phyloP scores from a whole-genome alignment of 2,113 vertebrate genomes.

The Peromyscus maniculatus region DNA sequence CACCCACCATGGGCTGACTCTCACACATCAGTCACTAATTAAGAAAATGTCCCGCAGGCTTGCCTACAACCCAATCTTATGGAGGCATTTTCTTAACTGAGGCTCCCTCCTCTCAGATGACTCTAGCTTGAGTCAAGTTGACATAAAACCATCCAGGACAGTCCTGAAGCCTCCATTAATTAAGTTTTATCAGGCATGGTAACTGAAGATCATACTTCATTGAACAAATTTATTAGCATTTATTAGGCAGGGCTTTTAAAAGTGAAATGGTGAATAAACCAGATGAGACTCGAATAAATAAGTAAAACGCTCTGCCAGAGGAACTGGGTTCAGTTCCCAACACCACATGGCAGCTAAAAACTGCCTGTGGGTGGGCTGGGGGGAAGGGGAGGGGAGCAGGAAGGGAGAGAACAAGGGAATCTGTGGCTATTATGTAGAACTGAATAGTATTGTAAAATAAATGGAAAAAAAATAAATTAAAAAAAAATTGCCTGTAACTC shows the following conservation, averaged over 20 bases:
- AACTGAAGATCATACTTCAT: conserved; percentile 20
- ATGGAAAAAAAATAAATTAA: no score
- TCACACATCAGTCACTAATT: not conserved
- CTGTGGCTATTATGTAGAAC: no score
- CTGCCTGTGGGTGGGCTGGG: not conserved
- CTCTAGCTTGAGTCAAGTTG: not conserved
- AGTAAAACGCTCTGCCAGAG: not conserved
- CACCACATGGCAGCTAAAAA: not conserved
- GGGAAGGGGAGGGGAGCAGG: no score
- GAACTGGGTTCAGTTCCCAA: not conserved
- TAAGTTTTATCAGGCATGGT: not conserved
- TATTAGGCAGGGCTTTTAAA: not conserved
- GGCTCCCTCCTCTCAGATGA: not conserved
- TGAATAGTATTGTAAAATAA: no score
- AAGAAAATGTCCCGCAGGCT: not conserved
- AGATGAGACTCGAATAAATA: not conserved
- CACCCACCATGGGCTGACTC: not conserved
- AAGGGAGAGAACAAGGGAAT: no score
- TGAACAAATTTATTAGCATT: not conserved
- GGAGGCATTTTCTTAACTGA: not conserved
- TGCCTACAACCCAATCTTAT: not conserved
- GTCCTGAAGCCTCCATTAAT: not conserved
- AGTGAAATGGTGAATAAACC: not conserved
- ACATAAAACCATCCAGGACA: not conserved
- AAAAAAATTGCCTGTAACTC: not conserved